A percentile compares a stretch with the other conserved stretches of the same genome.
These are phyloP conservation scores for Colius striatus DNA, from an alignment of 2,113 vertebrate genomes.

Conservation along the genomic window DNA sequence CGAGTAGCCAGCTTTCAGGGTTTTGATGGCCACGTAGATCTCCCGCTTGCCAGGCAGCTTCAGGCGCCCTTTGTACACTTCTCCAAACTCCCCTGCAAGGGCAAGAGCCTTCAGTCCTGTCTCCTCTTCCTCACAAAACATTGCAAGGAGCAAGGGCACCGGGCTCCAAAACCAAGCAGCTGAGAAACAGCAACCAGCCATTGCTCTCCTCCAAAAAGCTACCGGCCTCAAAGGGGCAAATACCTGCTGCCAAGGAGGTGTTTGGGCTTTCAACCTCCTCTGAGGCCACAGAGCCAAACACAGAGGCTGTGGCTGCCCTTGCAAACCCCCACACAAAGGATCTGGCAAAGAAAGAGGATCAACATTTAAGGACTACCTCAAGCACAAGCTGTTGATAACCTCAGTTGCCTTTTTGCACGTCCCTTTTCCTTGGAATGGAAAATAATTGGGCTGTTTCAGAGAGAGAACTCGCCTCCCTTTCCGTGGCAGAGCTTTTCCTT, in stretches of 20 bases:
- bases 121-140: not conserved
- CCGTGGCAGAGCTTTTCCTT: not conserved
- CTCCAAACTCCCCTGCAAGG: slow-evolving; percentile 93
- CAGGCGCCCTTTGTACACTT: slow-evolving; percentile 96
- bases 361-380: not conserved
- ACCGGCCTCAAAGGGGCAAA: not conserved
- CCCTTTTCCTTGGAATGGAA: not conserved
- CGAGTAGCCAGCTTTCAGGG: slow-evolving; percentile 93
- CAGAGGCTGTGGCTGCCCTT: not conserved
- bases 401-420: not conserved
- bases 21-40: slow-evolving; percentile 98
- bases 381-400: not conserved
- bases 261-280: not conserved
- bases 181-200: not conserved
- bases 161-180: not conserved
- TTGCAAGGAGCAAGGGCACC: not conserved
- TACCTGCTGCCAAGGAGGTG: fast-evolving
- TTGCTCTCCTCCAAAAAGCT: not conserved
- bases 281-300: not conserved
- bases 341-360: not conserved
- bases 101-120: not conserved
- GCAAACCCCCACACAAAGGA: not conserved
- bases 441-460: slow-evolving; percentile 6
- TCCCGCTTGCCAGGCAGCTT: slow-evolving; percentile 95
- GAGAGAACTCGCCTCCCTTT: not conserved